Conservation (phyloP, 2,113 vertebrate species). For the Boleophthalmus pectinirostris region DNA sequence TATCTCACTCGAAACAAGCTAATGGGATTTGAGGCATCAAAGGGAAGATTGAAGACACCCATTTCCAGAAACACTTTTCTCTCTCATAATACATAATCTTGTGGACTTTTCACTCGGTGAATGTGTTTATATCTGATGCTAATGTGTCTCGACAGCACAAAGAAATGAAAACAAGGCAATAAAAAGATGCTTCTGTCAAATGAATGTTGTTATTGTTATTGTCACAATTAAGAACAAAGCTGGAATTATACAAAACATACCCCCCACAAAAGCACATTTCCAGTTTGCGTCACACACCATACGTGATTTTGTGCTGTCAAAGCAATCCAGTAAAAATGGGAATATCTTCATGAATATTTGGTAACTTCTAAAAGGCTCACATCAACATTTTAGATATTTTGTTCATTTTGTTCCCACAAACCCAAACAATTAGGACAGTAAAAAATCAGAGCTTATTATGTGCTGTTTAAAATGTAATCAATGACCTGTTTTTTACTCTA, state of each 20-base stretch:
- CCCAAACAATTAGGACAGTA: too few relatives aligned
- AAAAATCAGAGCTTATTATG: too few relatives aligned
- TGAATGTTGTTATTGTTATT: not conserved
- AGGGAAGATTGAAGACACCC: not conserved
- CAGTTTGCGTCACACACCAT: not conserved
- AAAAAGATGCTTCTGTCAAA: not conserved
- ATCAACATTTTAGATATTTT: too few relatives aligned
- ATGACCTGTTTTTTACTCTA: too few relatives aligned
- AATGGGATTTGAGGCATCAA: constrained; percentile 2
- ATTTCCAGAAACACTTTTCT: not conserved
- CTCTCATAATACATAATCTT: not conserved
- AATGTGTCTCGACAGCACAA: not conserved
- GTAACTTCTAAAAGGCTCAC: too few relatives aligned
- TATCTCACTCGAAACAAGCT: not conserved
- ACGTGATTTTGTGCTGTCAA: not conserved
- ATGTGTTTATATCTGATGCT: not conserved
- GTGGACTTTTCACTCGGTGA: not conserved
- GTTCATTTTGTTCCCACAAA: too few relatives aligned
- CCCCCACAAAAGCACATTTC: not conserved
- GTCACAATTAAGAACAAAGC: not conserved
- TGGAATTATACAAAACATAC: not conserved
- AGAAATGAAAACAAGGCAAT: constrained; percentile 3
- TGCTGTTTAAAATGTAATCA: too few relatives aligned
- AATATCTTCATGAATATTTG: too few relatives aligned
- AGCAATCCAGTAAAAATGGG: too few relatives aligned